These are phyloP conservation scores for Ophion ellenae DNA, from an alignment of 2,888 invertebrate species.

Conservation along the genomic window DNA sequence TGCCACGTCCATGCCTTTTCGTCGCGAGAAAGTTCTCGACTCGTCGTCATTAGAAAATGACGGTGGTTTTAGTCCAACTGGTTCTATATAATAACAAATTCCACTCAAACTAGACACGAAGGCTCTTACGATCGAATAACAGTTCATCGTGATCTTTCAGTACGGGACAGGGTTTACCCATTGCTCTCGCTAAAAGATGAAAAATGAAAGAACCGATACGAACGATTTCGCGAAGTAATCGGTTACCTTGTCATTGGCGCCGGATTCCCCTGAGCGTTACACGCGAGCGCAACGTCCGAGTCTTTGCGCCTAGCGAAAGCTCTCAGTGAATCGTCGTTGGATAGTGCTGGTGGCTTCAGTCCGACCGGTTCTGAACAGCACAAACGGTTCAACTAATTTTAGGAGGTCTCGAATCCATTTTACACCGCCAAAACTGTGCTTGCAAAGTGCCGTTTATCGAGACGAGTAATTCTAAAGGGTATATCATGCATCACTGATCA, in stretches of 20 bases:
- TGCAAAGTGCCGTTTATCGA: slow-evolving; percentile 5
- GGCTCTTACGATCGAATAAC: not conserved
- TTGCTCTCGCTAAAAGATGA: not conserved
- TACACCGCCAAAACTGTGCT: slow-evolving; percentile 6
- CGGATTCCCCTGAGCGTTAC: slow-evolving; percentile 89
- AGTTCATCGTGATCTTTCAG: not conserved
- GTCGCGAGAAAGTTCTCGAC: slow-evolving; percentile 86
- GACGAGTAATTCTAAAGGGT: slow-evolving; percentile 6
- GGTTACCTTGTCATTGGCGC: slow-evolving; percentile 88
- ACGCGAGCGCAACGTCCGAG: slow-evolving; percentile 80
- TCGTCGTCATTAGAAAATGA: slow-evolving; percentile 88
- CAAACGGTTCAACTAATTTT: slow-evolving; percentile 53
- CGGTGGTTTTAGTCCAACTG: slow-evolving; percentile 88
- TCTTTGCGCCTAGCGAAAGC: slow-evolving; percentile 85
- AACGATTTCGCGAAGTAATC: slow-evolving; percentile 10
- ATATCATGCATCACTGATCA: slow-evolving; percentile 23
- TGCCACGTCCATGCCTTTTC: slow-evolving; percentile 80
- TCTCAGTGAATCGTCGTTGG: slow-evolving; percentile 86
- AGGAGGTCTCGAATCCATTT: slow-evolving; percentile 28
- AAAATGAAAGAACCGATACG: not conserved
- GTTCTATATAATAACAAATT: slow-evolving; percentile 84
- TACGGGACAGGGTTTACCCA: slow-evolving; percentile 58
- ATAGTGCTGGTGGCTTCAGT: slow-evolving; percentile 88
- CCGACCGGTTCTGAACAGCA: slow-evolving; percentile 87
- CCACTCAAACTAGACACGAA: slow-evolving; percentile 4